These are phyloP conservation scores for Micromussa lordhowensis DNA, from an alignment of 92 coral and sea anemone species.

Conservation along the genomic window DNA sequence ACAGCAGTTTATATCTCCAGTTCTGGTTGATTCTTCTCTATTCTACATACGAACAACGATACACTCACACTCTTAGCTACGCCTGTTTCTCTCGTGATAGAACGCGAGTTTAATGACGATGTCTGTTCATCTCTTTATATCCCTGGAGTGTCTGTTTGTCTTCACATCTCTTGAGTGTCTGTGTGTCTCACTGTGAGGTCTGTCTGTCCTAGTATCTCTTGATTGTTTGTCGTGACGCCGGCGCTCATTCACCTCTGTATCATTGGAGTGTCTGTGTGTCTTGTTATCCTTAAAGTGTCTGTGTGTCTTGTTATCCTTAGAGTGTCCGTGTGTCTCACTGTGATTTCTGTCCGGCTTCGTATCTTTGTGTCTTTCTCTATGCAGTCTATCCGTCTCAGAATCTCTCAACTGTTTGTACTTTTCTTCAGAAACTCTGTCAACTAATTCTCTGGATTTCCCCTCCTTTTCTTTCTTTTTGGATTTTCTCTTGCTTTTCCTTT, in stretches of 20 bases:
- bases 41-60: too few species aligned
- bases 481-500: slow-evolving; percentile 24
- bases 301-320: too few species aligned
- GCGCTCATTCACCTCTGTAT: too few species aligned
- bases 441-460: slow-evolving; percentile 5
- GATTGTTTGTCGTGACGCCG: neutral
- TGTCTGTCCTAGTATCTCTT: neutral
- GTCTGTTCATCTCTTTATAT: neutral
- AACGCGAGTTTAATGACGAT: neutral
- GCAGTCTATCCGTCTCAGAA: neutral
- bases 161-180: slow-evolving; percentile 1
- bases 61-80: neutral
- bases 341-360: too few species aligned
- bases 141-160: slow-evolving; percentile 4
- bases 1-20: too few species aligned
- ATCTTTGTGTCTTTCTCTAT: neutral
- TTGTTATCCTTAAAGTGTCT: too few species aligned
- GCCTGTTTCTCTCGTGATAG: neutral
- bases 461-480: slow-evolving; percentile 22
- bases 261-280: too few species aligned
- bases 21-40: too few species aligned
- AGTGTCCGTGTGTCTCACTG: too few species aligned
- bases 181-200: slow-evolving; percentile 5
- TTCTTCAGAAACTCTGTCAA: slow-evolving; percentile 16
- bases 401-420: neutral